These are phyloP conservation scores for Ctena decussata DNA, from an alignment of 2,888 invertebrate species.

Conservation along the genomic window DNA sequence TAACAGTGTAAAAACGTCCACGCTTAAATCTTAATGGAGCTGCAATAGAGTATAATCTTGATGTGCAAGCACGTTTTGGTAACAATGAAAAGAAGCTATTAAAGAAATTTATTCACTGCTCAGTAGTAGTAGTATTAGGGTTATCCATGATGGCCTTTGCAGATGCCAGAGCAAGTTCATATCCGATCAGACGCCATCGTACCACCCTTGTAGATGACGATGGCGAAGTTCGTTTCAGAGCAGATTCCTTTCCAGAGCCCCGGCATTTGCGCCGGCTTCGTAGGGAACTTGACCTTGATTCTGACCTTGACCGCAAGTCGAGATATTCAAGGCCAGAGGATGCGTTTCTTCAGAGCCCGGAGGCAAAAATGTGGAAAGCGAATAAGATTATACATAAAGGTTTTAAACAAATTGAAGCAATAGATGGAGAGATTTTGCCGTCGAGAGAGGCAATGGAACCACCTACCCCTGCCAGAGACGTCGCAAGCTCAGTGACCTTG, in stretches of 20 bases:
- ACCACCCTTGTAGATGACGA: not conserved
- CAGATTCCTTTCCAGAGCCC: constrained; percentile 57
- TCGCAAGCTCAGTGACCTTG: constrained; percentile 10
- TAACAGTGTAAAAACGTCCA: too few relatives aligned
- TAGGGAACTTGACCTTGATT: constrained; percentile 54
- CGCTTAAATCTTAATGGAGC: too few relatives aligned
- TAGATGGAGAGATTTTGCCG: constrained; percentile 15
- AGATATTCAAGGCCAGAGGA: constrained; percentile 31
- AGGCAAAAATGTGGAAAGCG: constrained; percentile 49
- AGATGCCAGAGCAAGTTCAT: not conserved
- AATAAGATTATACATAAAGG: constrained; percentile 32
- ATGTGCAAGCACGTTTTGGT: too few relatives aligned
- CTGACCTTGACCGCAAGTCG: constrained; percentile 49
- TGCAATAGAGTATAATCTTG: too few relatives aligned
- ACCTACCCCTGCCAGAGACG: constrained; percentile 26
- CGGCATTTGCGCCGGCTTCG: constrained; percentile 60
- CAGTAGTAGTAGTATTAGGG: too few relatives aligned
- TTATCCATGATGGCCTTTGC: not conserved
- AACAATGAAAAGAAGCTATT: too few relatives aligned
- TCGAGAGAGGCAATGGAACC: constrained; percentile 48
- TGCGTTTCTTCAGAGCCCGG: constrained; percentile 33
- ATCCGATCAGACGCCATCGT: not conserved
- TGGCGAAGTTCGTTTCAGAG: constrained; percentile 22
- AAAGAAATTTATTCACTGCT: too few relatives aligned
- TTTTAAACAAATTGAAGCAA: constrained; percentile 9